Evolutionary conservation across 1,140 invertebrate genomes (phyloP).

Genomic region (Drosophila subobscura): DNA sequence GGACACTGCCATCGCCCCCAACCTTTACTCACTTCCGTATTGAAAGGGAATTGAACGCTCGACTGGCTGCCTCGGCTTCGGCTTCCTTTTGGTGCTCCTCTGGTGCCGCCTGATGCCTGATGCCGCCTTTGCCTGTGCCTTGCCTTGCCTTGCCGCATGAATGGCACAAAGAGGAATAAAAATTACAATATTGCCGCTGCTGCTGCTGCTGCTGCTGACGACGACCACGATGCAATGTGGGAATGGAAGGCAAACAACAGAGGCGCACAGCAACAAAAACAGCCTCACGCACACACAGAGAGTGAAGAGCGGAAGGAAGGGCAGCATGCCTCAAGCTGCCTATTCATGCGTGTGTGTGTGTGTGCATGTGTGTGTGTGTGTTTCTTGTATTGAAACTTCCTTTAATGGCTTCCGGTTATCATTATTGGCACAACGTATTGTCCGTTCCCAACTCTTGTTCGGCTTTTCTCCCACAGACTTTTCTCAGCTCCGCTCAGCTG

Average conservation of each 20-base stretch:
- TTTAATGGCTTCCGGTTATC: slow-evolving; percentile 83
- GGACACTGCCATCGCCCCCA: background rate
- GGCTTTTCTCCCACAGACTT: too few relatives aligned
- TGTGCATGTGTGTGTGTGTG: slow-evolving; percentile 32
- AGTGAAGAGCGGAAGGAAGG: slow-evolving; percentile 1
- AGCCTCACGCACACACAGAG: slow-evolving; percentile 39
- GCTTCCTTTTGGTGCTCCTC: background rate
- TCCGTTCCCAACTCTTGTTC: slow-evolving; percentile 31
- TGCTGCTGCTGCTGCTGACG: slow-evolving; percentile 44
- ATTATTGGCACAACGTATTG: slow-evolving; percentile 72
- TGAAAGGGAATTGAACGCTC: slow-evolving; percentile 77
- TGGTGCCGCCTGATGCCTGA: slow-evolving; percentile 15
- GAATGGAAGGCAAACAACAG: slow-evolving; percentile 63
- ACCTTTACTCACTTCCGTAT: slow-evolving; percentile 37
- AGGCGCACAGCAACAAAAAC: slow-evolving; percentile 31
- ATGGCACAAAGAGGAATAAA: slow-evolving; percentile 71
- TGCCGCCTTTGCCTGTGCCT: slow-evolving; percentile 32
- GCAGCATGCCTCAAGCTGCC: slow-evolving; percentile 48
- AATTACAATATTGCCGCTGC: slow-evolving; percentile 76
- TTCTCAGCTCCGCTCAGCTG: too few relatives aligned
- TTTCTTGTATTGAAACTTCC: slow-evolving; percentile 77
- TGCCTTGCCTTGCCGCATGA: slow-evolving; percentile 58
- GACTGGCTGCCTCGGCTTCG: slow-evolving; percentile 42
- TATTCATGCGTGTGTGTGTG: slow-evolving; percentile 39
- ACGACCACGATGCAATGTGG: slow-evolving; percentile 39